Evolutionary conservation across 1,140 invertebrate genomes (phyloP).

Genomic region (Drosophila murphyi): DNA sequence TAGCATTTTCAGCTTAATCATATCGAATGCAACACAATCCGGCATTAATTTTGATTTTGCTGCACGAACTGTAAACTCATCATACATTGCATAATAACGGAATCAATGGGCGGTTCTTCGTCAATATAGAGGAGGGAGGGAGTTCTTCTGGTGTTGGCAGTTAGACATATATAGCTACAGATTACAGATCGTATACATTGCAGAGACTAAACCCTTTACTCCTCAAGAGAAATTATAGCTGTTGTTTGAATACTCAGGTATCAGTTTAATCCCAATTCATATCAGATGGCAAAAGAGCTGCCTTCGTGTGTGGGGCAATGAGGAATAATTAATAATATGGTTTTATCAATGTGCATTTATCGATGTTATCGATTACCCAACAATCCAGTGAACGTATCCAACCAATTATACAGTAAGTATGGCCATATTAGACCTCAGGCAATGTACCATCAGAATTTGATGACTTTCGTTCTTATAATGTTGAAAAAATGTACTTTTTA

Average conservation of each 20-base stretch:
- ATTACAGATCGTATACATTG: not conserved
- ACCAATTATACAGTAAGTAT: no score
- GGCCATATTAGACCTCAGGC: no score
- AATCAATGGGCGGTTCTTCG: conserved; percentile 57
- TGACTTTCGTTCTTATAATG: no score
- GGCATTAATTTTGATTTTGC: conserved; percentile 65
- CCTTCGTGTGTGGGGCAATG: no score
- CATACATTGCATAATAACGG: conserved; percentile 63
- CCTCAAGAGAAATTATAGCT: conserved; percentile 11
- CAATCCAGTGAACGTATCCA: no score
- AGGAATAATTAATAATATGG: no score
- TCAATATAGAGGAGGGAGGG: conserved; percentile 8
- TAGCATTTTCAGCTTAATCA: conserved; percentile 61
- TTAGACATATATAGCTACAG: not conserved
- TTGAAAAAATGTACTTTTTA: no score
- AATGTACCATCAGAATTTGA: no score
- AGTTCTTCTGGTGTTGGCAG: not conserved
- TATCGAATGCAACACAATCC: conserved; percentile 59
- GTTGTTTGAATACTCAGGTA: not conserved
- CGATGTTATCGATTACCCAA: no score
- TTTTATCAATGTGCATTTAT: no score
- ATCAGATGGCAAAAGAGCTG: no score
- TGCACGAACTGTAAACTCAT: conserved; percentile 70
- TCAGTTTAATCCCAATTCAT: no score
- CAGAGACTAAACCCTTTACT: not conserved